These are phyloP conservation scores for Watsonalla cultraria DNA, from an alignment of 2,888 invertebrate species.

Conservation along the genomic window DNA sequence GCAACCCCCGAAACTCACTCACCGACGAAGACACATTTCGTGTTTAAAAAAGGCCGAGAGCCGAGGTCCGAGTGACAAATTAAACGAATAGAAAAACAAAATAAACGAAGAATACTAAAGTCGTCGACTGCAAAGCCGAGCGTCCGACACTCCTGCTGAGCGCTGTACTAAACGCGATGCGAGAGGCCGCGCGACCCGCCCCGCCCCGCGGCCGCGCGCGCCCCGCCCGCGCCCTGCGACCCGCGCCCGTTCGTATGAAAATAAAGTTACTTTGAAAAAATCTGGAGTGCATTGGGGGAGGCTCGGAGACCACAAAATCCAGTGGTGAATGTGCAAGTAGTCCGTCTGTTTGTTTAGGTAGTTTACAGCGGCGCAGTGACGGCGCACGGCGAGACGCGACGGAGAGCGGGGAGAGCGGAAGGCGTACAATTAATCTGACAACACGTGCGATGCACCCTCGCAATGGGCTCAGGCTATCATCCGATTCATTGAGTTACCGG, in stretches of 20 bases:
- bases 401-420: conserved; percentile 29
- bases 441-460: conserved; percentile 69
- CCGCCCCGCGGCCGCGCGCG: conserved; percentile 51
- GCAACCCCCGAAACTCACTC: conserved; percentile 52
- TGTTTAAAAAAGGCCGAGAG: conserved; percentile 39
- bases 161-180: conserved; percentile 77
- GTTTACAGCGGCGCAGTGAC: conserved; percentile 25
- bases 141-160: conserved; percentile 78
- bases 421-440: conserved; percentile 68
- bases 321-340: conserved; percentile 26
- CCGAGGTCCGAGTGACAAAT: conserved; percentile 63
- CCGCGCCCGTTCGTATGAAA: conserved; percentile 62
- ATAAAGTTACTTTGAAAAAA: conserved; percentile 57
- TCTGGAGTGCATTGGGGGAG: conserved; percentile 43
- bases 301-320: conserved; percentile 28
- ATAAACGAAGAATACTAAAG: conserved; percentile 77
- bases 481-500: conserved; percentile 50
- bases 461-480: conserved; percentile 43
- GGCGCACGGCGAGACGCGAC: conserved; percentile 13
- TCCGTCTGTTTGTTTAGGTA: conserved; percentile 36
- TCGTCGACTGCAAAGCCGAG: conserved; percentile 72
- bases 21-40: conserved; percentile 51
- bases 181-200: conserved; percentile 67
- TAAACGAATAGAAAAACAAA: conserved; percentile 78
- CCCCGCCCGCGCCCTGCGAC: conserved; percentile 58